Conservation (phyloP, 2,888 invertebrate species). For the Erebia aethiops region DNA sequence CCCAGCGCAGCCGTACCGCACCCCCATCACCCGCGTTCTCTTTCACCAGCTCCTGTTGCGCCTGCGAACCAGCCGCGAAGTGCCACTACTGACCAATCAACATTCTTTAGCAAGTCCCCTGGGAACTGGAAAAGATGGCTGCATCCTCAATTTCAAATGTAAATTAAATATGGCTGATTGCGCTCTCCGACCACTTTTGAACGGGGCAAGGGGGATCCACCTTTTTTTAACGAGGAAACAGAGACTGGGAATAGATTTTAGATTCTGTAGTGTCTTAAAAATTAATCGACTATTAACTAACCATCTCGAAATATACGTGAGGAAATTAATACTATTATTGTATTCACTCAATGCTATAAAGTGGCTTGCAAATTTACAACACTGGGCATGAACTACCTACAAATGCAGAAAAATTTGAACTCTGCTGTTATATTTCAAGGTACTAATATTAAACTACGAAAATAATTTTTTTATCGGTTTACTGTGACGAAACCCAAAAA, state of each 20-base stretch:
- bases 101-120: no score
- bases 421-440: not conserved
- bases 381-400: not conserved
- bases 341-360: not conserved
- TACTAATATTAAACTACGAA: not conserved
- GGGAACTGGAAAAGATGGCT: no score
- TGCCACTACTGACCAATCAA: not conserved
- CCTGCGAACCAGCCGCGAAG: not conserved
- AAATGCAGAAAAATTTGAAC: not conserved
- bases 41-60: conserved; percentile 49
- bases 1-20: conserved; percentile 56
- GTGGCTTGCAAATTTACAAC: not conserved
- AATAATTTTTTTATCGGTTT: not conserved
- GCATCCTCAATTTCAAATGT: no score
- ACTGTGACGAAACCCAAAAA: not conserved
- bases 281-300: no score
- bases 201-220: no score
- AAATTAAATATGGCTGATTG: no score
- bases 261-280: no score
- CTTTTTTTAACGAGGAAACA: no score
- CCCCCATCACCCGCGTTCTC: conserved; percentile 51
- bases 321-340: no score
- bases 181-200: no score
- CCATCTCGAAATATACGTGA: no score
- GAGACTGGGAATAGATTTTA: no score